Base-by-base conservation (phyloP, 1,140 invertebrate genomes). In the Sogatella furcifera region DNA sequence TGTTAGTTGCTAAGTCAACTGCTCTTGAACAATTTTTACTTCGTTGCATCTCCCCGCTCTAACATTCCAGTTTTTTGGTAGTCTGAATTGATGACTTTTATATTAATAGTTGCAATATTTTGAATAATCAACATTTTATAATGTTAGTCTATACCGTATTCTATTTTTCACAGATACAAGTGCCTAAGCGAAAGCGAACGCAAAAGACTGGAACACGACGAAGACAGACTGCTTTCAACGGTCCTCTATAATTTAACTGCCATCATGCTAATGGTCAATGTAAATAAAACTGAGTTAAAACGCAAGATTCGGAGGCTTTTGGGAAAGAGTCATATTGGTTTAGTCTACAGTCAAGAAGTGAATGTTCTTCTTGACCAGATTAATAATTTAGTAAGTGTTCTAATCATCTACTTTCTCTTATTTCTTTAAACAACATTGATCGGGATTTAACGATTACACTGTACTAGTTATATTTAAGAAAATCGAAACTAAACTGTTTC, bases 291-390 rank as follows among this genome's bases (percentile, higher is more conserved):
- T 34, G 91, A 95, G 68, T 78, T 97, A 22, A 88, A 90, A 67
- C 84, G 90, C 55, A 98, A 98, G 80, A 83, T 95, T n/a, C 80
- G 96, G 22, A 81, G 97, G 41, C 73, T 99, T 52, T 77, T 99
- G 1, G 97, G 95, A 1, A 99, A 98, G 74, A 97, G 95, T 73
- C 97, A 99, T 70, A 98, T 99, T 69, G 95, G 97, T 9, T 79
- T 99, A 13, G 86, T 95, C 0, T 97, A 98, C 73, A 98, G 95
- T 65, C 92, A 97, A 72, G 94, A 98, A 76, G 89, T 99, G 9
- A 98, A 99, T 75, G 86, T 92, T 71, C 80, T 99, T 6, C 80
- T 99, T 5, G 97, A 99, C 74, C 90, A 97, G 73, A 89, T 99
- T 58, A 84, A 89, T 66, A 91, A 94, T 76, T 79, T 98, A 78